phyloP scores from a whole-genome alignment of 2,797 vertebrate genomes.

The Sciurus carolinensis region DNA sequence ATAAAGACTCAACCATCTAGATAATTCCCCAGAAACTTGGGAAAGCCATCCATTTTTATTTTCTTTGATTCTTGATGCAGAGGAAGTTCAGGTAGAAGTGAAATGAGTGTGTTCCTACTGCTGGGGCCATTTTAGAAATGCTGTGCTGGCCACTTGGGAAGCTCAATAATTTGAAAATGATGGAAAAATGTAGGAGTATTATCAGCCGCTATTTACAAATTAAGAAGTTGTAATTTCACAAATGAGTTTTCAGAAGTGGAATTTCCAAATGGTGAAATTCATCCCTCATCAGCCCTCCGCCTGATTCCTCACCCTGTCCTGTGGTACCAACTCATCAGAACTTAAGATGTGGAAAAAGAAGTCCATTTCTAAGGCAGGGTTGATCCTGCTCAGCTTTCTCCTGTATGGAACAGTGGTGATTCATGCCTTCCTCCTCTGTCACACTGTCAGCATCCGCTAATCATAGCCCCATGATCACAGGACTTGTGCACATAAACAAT shows the following conservation, averaged over 20 bases:
- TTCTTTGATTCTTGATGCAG: neutral
- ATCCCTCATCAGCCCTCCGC: neutral
- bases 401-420: slow-evolving; percentile 82
- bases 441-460: slow-evolving; percentile 86
- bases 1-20: neutral
- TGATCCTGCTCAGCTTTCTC: slow-evolving; percentile 77
- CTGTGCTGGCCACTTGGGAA: neutral
- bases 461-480: slow-evolving; percentile 86
- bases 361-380: slow-evolving; percentile 66
- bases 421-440: slow-evolving; percentile 87
- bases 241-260: neutral
- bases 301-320: neutral
- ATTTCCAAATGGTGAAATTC: slow-evolving; percentile 64
- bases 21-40: slow-evolving; percentile 52
- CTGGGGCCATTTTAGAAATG: slow-evolving; percentile 4
- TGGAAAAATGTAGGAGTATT: neutral
- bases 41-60: neutral
- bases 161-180: neutral
- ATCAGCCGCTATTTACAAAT: slow-evolving; percentile 27
- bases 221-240: slow-evolving; percentile 33
- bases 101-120: neutral
- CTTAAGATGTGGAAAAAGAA: slow-evolving; percentile 53
- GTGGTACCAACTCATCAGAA: neutral
- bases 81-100: neutral
- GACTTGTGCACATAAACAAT: slow-evolving; percentile 82